Conservation (phyloP, 2,888 invertebrate species). For the Chorisops tibialis region DNA sequence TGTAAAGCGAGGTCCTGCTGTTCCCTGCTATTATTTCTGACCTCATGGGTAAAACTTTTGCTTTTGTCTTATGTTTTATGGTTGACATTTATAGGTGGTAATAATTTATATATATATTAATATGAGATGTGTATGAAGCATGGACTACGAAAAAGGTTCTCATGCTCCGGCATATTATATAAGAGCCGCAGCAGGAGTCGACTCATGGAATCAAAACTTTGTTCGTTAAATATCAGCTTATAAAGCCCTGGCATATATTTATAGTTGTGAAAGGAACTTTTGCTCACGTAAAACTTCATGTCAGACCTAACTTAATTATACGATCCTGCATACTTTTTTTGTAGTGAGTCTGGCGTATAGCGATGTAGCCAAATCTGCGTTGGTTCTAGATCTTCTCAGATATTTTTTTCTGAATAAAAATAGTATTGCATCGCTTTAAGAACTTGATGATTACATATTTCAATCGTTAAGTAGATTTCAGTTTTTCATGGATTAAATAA, state of each 20-base stretch:
- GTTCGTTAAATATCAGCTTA: slow-evolving; percentile 3
- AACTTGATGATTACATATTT: no score
- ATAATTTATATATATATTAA: slow-evolving; percentile 34
- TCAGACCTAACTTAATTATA: slow-evolving; percentile 22
- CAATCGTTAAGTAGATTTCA: no score
- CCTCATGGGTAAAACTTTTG: slow-evolving; percentile 25
- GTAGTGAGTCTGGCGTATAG: no score
- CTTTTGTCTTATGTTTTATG: slow-evolving; percentile 26
- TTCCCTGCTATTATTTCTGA: slow-evolving; percentile 22
- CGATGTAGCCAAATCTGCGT: no score
- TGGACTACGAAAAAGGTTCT: no score
- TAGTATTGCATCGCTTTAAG: no score
- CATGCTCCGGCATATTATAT: no score
- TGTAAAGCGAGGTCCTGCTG: neutral
- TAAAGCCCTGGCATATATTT: neutral
- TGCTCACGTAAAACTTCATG: neutral
- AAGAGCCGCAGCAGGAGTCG: neutral
- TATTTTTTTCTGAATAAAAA: no score
- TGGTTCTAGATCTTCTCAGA: no score
- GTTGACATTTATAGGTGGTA: slow-evolving; percentile 31
- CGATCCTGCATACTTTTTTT: no score
- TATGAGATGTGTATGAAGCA: slow-evolving; percentile 16
- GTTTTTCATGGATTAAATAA: no score
- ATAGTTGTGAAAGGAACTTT: neutral
- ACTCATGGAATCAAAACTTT: slow-evolving; percentile 22